Percentiles rank a stretch among this genome's conserved stretches.
Conservation (phyloP, 2,888 invertebrate species). For the Leptopterna dolabrata region DNA sequence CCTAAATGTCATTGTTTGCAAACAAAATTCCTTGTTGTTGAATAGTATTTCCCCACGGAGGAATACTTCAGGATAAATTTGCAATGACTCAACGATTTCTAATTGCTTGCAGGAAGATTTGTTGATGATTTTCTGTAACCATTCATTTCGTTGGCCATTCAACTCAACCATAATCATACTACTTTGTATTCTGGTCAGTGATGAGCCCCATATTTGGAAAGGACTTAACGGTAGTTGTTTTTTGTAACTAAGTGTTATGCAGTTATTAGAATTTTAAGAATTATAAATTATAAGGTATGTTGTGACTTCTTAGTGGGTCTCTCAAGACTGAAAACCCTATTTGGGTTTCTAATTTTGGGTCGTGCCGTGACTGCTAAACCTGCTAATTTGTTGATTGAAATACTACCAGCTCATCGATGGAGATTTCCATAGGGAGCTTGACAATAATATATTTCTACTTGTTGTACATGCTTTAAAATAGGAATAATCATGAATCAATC, state of each 20-base stretch:
- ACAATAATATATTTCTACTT: background rate
- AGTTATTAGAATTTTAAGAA: background rate
- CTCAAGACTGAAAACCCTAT: background rate
- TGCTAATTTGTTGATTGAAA: background rate
- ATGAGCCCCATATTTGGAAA: background rate
- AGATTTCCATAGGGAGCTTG: background rate
- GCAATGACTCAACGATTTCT: too few relatives aligned
- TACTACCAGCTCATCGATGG: background rate
- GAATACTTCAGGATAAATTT: too few relatives aligned
- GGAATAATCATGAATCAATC: background rate
- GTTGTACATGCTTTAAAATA: background rate
- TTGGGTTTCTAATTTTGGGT: background rate
- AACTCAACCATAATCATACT: too few relatives aligned
- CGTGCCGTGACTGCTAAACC: background rate
- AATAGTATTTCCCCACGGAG: too few relatives aligned
- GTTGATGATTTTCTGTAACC: too few relatives aligned
- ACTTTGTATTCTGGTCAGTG: too few relatives aligned
- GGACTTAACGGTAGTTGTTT: background rate
- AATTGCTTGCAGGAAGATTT: too few relatives aligned
- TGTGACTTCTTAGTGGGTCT: background rate
- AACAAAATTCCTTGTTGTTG: too few relatives aligned
- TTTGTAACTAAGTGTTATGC: background rate
- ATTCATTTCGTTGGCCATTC: too few relatives aligned
- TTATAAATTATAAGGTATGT: background rate
- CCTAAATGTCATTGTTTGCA: too few relatives aligned